Evolutionary conservation across 2,888 invertebrate species (phyloP), one percentile per base, ranked within the genome.

Genomic region (Dermolepida albohirtum): DNA sequence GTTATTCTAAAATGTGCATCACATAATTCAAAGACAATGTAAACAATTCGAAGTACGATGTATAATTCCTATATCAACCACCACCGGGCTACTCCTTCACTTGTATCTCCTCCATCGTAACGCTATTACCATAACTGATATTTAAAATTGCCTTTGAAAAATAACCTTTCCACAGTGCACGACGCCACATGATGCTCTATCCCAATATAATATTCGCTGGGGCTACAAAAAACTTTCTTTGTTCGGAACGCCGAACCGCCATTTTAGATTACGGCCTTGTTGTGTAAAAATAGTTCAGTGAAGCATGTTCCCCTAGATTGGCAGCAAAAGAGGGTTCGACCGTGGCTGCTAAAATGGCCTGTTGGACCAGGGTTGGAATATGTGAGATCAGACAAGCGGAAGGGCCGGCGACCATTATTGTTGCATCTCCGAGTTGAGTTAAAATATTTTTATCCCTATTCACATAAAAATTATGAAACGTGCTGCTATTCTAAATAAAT

Each of bases 211-310:
- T 73, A 72, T 73, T 73, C 68, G 67, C 67, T 44, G 29, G 44
- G 59, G 59, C 34, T 59, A 55, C 75, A 78, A 79, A 79, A 79
- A 78, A 77, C 74, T 77, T 67, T 34, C 64, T 79, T 79, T 78
- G 78, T 78, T 78, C 77, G 59, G 73, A 73, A 74, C 76, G 74
- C 72, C 75, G 75, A 77, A 75, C 78, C 80, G 81, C 82, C 82
- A 82, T 82, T 82, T 82, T 82, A 80, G 78, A 78, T 78, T 78
- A 77, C 75, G 76, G 77, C 76, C 78, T 79, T 77, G 79, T 78
- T 78, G 79, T 80, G 80, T 82, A 82, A 82, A 82, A 82, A 82
- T 82, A 82, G 82, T 80, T 80, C 81, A 81, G 77, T 78, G 76
- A 81, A 81, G 81, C 81, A 80, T 81, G 79, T 78, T 80, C 80